Evolutionary conservation across 2,113 vertebrate species (phyloP), one percentile per base, ranked within the genome.

Genomic region (Etheostoma cragini): DNA sequence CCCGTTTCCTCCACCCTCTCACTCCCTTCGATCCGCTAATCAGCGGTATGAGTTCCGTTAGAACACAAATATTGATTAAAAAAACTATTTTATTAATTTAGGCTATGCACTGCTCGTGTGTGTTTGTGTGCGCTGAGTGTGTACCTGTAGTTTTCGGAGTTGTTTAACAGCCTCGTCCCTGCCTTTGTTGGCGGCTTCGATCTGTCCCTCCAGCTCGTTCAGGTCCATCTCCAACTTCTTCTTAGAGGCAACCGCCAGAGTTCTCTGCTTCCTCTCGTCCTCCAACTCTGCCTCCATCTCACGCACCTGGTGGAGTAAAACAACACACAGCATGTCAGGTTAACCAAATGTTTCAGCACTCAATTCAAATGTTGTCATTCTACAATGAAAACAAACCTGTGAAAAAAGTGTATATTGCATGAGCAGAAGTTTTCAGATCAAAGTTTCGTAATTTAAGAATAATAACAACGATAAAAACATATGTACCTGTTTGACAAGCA

Each of bases 221-320:
- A 99, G 92, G 86, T 99, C 98, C 95, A 99, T 97, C 92, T 99
- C 98, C 96, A 99, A 94, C 73, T 99, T 99, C 95, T 99, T 99
- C 94, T 97, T 99, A 22, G 96, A 92, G 0, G 97, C 97, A 13
- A 98, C 95, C 2, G 98, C 96, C 60, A 99, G 93, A 6, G 97
- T 97, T 45, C 96, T 95, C 94, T 99, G 98, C 86, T 99, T 99
- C 74, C 97, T 95, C 90, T 99, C 98, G 0, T 99, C 98, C 87
- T 99, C 98, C 82, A 99, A 90, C 91, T 99, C 98, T 0, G 96
- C 97, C 94, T 99, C 98, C 85, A 99, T 96, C 92, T 99, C 98
- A 1, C 98, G 95, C 42, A 99, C 98, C 98, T 99, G 78, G 4
- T 64, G 15, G 42, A 50, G 35, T 8, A 16, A 62, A 81, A 24